Conservation (phyloP, 2,113 vertebrate species). For the Ammodytes dubius region DNA sequence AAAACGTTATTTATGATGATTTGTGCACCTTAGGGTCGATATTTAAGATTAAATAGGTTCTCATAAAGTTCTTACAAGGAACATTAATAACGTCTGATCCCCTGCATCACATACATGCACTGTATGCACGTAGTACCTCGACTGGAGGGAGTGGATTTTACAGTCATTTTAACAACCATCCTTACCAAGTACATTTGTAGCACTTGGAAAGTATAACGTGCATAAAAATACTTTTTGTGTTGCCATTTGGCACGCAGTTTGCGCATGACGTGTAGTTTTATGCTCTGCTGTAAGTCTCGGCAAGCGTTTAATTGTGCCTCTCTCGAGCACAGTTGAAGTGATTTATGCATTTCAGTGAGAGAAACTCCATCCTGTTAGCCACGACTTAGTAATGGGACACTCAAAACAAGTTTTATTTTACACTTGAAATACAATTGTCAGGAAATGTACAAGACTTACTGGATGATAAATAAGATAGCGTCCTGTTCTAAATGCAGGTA, state of each 20-base stretch:
- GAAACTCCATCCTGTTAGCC: conserved; percentile 32
- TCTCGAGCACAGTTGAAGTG: conserved; percentile 9
- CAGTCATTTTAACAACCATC: background rate
- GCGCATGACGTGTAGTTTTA: conserved; percentile 8
- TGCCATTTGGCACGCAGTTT: conserved; percentile 16
- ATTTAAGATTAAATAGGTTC: background rate
- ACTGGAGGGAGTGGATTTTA: background rate
- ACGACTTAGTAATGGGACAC: conserved; percentile 37
- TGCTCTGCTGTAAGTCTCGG: background rate
- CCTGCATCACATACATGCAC: background rate
- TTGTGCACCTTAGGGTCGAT: background rate
- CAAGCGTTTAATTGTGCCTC: conserved; percentile 11
- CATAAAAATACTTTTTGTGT: background rate
- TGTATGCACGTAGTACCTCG: background rate
- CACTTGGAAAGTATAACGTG: conserved; percentile 6
- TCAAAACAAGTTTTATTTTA: conserved; percentile 62
- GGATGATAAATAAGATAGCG: conserved; percentile 10
- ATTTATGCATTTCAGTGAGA: conserved; percentile 9
- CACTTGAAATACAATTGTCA: conserved; percentile 39
- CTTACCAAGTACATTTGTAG: conserved; percentile 1
- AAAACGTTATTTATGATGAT: background rate
- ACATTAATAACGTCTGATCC: background rate
- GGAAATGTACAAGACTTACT: conserved; percentile 43
- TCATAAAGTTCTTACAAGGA: background rate
- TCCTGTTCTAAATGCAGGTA: conserved; percentile 31